Conservation (phyloP, 2,888 invertebrate genomes). For the Nomada hirtipes region DNA sequence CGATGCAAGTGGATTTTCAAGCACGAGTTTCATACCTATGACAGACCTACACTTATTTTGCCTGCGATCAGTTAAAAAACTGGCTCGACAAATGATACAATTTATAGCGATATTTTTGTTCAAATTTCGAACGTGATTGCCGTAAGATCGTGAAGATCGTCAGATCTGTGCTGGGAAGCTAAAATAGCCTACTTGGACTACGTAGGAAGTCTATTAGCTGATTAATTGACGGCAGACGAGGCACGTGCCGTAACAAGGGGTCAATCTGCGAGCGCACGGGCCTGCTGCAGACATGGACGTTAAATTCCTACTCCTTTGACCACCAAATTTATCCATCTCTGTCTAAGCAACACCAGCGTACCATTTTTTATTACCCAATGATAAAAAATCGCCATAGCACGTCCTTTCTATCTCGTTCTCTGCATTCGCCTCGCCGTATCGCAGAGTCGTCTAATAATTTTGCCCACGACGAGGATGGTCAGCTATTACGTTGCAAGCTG, state of each 20-base stretch:
- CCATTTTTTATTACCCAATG: neutral
- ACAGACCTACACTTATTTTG: too few relatives aligned
- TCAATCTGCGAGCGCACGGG: conserved; percentile 70
- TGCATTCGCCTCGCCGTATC: neutral
- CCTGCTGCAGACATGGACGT: conserved; percentile 33
- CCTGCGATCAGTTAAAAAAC: neutral
- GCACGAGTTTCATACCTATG: too few relatives aligned
- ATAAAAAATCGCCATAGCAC: neutral
- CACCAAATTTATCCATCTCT: conserved; percentile 9
- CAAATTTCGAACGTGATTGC: neutral
- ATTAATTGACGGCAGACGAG: conserved; percentile 75
- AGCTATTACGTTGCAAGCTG: conserved; percentile 28
- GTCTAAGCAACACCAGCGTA: neutral
- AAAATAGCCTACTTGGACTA: conserved; percentile 32
- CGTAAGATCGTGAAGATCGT: neutral
- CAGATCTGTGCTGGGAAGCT: conserved; percentile 5
- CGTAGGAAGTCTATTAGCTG: conserved; percentile 78
- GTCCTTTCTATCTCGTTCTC: too few relatives aligned
- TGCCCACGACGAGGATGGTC: conserved; percentile 6
- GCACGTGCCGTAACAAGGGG: conserved; percentile 74
- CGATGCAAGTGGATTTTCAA: too few relatives aligned
- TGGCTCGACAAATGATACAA: neutral
- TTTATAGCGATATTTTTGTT: neutral
- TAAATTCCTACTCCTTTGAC: neutral
- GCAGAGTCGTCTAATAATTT: neutral